Evolutionary conservation across 2,113 vertebrate species (phyloP).

Genomic region (Australoheros scitulus): DNA sequence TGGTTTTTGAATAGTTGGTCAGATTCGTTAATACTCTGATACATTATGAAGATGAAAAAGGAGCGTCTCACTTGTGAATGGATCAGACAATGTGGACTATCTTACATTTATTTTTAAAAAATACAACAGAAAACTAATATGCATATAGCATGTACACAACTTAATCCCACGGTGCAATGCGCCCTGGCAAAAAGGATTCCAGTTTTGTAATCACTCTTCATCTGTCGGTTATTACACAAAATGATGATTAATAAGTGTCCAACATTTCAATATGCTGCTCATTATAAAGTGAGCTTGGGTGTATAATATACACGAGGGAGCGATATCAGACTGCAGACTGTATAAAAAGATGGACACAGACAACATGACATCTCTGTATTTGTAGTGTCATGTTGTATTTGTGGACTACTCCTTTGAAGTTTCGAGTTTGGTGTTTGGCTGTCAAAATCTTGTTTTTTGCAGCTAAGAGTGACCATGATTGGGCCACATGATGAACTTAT

Average conservation of each 20-base stretch:
- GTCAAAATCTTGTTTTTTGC: background rate
- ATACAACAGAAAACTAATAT: background rate
- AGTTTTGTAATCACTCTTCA: background rate
- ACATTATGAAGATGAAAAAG: background rate
- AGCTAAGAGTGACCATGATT: background rate
- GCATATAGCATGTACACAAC: background rate
- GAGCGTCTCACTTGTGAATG: background rate
- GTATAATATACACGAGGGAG: background rate
- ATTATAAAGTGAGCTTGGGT: background rate
- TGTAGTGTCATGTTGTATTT: background rate
- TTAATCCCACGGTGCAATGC: background rate
- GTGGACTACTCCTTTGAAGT: background rate
- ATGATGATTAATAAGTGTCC: background rate
- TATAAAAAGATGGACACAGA: background rate
- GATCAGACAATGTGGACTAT: background rate
- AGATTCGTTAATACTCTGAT: background rate
- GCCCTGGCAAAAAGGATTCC: background rate
- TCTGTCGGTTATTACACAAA: background rate
- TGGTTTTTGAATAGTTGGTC: background rate
- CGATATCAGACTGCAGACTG: background rate
- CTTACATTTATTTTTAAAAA: background rate
- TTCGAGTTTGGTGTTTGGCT: background rate
- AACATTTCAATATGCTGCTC: background rate
- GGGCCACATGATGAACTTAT: background rate
- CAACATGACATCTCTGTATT: rapidly evolving